These are phyloP conservation scores for Lepisosteus osseus DNA, from an alignment of 2,113 vertebrate genomes.

Conservation along the genomic window DNA sequence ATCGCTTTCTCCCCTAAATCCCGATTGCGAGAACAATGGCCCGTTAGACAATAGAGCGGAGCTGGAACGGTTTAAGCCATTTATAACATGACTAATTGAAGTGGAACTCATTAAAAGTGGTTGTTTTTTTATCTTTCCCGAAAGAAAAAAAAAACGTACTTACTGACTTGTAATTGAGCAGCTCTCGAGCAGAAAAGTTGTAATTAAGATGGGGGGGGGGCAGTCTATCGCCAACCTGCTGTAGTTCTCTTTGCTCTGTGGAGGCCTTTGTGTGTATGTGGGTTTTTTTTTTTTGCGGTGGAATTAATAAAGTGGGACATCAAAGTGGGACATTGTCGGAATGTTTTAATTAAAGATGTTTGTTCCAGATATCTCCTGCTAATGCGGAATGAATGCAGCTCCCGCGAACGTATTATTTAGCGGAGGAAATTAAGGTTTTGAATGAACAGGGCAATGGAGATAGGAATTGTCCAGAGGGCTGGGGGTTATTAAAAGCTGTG, in stretches of 20 bases:
- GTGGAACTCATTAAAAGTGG: constrained; percentile 68
- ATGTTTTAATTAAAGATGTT: constrained; percentile 76
- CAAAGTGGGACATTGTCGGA: constrained; percentile 55
- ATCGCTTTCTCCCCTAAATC: not conserved
- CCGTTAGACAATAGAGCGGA: constrained; percentile 40
- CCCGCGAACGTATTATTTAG: constrained; percentile 54
- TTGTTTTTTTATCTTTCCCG: constrained; percentile 60
- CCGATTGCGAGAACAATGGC: constrained; percentile 48
- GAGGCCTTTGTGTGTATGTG: not conserved
- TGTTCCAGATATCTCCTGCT: constrained; percentile 59
- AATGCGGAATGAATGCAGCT: constrained; percentile 60
- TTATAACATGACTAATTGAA: constrained; percentile 58
- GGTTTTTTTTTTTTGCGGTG: constrained; percentile 19
- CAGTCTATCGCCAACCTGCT: constrained; percentile 2
- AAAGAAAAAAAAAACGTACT: constrained; percentile 53
- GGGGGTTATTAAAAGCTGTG: not conserved
- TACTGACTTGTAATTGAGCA: constrained; percentile 61
- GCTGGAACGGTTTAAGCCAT: constrained; percentile 35
- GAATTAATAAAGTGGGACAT: constrained; percentile 53
- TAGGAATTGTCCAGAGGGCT: constrained; percentile 37
- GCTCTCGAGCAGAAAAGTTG: constrained; percentile 32
- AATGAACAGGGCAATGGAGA: constrained; percentile 47
- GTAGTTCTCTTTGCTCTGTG: not conserved
- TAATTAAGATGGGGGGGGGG: constrained; percentile 17
- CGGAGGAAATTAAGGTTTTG: constrained; percentile 51